Conservation (phyloP, 2,888 invertebrate genomes). For the Arrhopalites spinosus region DNA sequence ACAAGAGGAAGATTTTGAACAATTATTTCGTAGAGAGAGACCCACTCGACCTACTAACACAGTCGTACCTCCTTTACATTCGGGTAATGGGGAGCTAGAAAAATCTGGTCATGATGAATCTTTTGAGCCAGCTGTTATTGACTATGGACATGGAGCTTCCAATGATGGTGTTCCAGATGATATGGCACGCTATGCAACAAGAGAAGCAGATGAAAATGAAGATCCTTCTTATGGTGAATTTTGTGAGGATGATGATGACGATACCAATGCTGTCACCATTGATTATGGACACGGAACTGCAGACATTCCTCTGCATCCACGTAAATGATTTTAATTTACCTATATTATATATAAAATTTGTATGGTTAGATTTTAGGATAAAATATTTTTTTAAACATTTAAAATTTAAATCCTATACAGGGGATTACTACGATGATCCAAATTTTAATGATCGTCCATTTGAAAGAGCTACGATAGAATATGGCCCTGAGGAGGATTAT, state of each 20-base stretch:
- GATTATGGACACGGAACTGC: constrained; percentile 52
- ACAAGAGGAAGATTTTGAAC: constrained; percentile 36
- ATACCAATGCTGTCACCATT: constrained; percentile 44
- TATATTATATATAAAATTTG: no score
- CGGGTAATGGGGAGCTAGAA: no score
- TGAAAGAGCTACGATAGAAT: neutral
- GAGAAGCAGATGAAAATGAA: constrained; percentile 38
- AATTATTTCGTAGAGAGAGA: constrained; percentile 26
- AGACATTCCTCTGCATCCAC: constrained; percentile 27
- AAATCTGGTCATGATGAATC: constrained; percentile 38
- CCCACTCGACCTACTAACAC: neutral
- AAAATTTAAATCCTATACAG: constrained; percentile 7
- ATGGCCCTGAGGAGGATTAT: neutral
- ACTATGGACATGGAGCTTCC: constrained; percentile 45
- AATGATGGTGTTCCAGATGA: constrained; percentile 36
- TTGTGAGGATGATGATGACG: constrained; percentile 21
- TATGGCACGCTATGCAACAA: constrained; percentile 14
- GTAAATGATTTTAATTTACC: constrained; percentile 1
- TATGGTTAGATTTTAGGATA: no score
- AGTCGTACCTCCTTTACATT: no score
- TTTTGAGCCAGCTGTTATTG: constrained; percentile 45
- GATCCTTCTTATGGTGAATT: constrained; percentile 38
- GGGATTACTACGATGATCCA: constrained; percentile 33
- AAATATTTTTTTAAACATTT: neutral
- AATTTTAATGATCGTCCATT: neutral